Evolutionary conservation across 2,888 invertebrate species (phyloP), one percentile per base, ranked within the genome.

Genomic region (Drosophila mayaguana): DNA sequence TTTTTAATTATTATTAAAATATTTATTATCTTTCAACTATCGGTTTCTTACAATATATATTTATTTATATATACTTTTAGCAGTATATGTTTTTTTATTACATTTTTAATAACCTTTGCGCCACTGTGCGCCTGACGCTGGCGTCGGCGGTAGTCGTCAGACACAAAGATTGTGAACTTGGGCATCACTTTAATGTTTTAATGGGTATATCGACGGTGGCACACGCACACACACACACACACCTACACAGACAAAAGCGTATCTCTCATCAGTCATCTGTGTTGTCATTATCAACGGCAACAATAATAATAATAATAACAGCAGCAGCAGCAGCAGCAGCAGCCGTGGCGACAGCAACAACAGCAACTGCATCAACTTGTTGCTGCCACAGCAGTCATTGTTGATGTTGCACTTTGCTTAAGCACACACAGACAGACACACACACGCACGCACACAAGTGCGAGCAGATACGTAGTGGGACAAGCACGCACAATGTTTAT

Each of bases 271-370:
- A 84, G 72, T 83, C 84, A 81, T 67, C 70, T 64, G 63, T 81
- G 84, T 81, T 89, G 83, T 87, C 89, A 87, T 81, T 81, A 87
- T 83, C 81, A 83, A 80, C 89, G 62, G 70, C 84, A 65, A 53
- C 81, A 81, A 67, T 45, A 78, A 57, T 63, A 73, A 61, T 53
- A 60, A 73, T 59, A 70, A 40, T 11, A 64, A 2, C 22, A 45
- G 18, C 45, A 34, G 18, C 62, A 53, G 28, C 28, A 68, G 51
- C 43, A 65, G 36, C 36, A 6, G 22, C 43, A 48, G 46, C 61
- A 7, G 7, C n/a, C n/a, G n/a, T n/a, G 36, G 28, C 32, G 63
- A 14, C 55, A 66, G 53, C 48, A 61, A 9, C 55, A 60, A 40
- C 67, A 76, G 25, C 80, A 71, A 63, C 67, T 60, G 72, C 81